Conservation (phyloP, 2,797 vertebrate genomes). For the Megalops cyprinoides region DNA sequence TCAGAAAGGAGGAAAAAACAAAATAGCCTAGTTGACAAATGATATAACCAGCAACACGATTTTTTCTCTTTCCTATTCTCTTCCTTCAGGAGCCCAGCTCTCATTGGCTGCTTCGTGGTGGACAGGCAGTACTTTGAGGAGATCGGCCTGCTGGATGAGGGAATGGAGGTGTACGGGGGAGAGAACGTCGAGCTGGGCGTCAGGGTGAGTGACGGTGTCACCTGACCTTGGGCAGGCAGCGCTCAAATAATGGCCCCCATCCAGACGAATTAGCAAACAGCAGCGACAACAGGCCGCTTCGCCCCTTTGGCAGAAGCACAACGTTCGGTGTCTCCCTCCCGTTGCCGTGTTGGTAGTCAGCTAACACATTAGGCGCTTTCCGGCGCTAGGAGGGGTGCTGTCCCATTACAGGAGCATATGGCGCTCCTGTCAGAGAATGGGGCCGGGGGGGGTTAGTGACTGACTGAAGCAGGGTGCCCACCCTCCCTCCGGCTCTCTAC, state of each 20-base stretch:
- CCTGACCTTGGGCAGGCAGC: background rate
- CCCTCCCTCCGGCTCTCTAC: background rate
- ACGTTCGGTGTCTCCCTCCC: background rate
- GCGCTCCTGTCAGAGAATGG: background rate
- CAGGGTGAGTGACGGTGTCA: conserved; percentile 82
- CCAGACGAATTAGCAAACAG: background rate
- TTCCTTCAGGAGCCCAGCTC: conserved; percentile 84
- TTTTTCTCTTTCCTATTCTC: background rate
- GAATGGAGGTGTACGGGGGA: conserved; percentile 97
- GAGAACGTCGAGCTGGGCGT: conserved; percentile 97
- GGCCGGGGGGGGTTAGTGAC: background rate
- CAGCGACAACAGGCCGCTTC: background rate
- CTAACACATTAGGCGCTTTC: background rate
- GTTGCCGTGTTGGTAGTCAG: background rate
- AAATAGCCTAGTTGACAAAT: background rate
- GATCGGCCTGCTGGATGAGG: conserved; percentile 95
- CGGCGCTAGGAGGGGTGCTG: background rate
- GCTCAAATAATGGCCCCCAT: background rate
- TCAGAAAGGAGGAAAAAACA: background rate
- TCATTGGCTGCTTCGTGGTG: conserved; percentile 98
- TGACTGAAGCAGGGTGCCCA: background rate
- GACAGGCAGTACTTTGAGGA: conserved; percentile 96
- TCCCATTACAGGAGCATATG: conserved; percentile 18
- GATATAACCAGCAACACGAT: background rate
- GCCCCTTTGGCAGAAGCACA: background rate